Base-by-base conservation (phyloP, 2,888 invertebrate genomes). In the Apodemia zela region DNA sequence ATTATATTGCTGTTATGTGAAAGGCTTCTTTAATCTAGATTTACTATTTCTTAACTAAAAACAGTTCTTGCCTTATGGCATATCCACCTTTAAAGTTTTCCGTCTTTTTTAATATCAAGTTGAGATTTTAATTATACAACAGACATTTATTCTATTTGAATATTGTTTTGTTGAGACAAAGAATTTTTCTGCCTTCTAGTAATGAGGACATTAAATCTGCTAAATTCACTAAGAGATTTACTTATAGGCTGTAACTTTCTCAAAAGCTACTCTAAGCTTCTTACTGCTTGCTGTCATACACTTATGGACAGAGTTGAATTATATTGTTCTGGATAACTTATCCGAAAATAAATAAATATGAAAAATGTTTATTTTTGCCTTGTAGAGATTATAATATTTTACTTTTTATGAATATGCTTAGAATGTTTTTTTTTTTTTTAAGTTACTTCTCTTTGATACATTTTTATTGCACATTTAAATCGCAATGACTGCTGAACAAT, bases 401-500 rank as follows among this genome's bases (percentile, higher is more conserved):
- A 47, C n/a, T 49, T 7, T 49, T 49, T 49, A 17, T 4, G 58
- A 29, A 49, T 25, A 59, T 64, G 58, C 58, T 51, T 51, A 51
- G 62, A 62, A 45, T 51, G 33, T 33, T 29, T 54, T 62, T 38
- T 45, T 25, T n/a, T 51, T 62, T 38, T 60, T 47, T 10, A 51
- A 54, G 42, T 57, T 58, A 11, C 51, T 51, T 49, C 47, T 49
- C 11, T 51, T 51, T 21, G 21, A 18, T 18, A 18, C n/a, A 51
- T 51, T 51, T 51, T 51, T 51, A 51, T 51, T 51, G 51, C 45
- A 58, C 42, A 18, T 62, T 58, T 54, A 57, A 42, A 29, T 62
- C 8, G 29, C 15, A 65, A 68, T 60, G 63, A 67, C 67, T 65
- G 67, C 62, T 64, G 47, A 47, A 65, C 65, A 67, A 76, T 78